Percentiles rank a stretch among this genome's conserved stretches.
Evolutionary conservation across 1,140 invertebrate genomes (phyloP).

Genomic region (Aphaenogaster ashmeadi): DNA sequence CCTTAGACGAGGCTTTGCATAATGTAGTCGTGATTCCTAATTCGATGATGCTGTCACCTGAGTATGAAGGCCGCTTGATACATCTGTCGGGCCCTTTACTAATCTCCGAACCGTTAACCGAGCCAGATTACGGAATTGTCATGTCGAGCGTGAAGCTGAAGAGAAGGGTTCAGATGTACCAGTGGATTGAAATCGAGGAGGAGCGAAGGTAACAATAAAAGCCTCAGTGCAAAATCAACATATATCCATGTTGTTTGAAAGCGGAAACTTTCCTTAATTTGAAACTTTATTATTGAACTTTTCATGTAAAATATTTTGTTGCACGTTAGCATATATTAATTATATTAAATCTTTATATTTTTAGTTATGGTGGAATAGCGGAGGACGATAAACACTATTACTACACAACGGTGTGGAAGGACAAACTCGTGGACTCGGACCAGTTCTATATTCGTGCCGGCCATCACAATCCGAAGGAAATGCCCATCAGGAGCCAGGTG

Average conservation of each 20-base stretch:
- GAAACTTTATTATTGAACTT: background rate
- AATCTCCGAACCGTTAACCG: constrained; percentile 93
- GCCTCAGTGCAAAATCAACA: background rate
- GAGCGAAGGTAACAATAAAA: constrained; percentile 88
- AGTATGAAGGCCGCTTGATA: constrained; percentile 92
- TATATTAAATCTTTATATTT: constrained; percentile 77
- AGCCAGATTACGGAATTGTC: constrained; percentile 93
- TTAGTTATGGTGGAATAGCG: constrained; percentile 74
- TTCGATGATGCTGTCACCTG: constrained; percentile 87
- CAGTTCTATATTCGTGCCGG: constrained; percentile 91
- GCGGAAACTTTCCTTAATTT: background rate
- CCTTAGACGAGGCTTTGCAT: constrained; percentile 91
- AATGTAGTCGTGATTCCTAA: constrained; percentile 88
- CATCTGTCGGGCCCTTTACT: constrained; percentile 92
- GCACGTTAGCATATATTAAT: constrained; percentile 57
- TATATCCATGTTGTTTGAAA: background rate
- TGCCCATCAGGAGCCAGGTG: constrained; percentile 89
- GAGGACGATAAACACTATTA: constrained; percentile 89
- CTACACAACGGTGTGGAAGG: constrained; percentile 94
- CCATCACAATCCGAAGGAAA: constrained; percentile 93
- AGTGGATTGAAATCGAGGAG: constrained; percentile 93
- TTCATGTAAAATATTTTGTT: background rate
- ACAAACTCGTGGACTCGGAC: constrained; percentile 93
- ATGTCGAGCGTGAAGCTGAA: constrained; percentile 92
- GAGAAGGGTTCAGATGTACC: constrained; percentile 95